Conservation (phyloP, 37 sponge, comb jelly and placozoan genomes). For the Cliona cf. orientalis region DNA sequence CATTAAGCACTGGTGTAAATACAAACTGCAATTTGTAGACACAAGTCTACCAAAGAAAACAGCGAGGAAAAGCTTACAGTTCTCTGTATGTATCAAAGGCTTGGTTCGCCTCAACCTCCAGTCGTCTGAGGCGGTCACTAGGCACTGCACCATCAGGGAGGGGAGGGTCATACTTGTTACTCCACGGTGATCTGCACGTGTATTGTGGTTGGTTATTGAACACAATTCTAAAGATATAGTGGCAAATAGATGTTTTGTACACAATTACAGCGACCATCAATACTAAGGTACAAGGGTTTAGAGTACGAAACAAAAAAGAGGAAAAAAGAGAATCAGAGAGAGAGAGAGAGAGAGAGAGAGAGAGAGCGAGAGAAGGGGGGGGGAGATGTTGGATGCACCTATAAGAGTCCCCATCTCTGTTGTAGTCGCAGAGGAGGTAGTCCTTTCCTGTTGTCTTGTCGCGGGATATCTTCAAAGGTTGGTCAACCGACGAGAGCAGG, state of each 20-base stretch:
- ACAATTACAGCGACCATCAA: background rate
- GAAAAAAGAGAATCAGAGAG: background rate
- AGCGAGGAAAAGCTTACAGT: slow-evolving; percentile 60
- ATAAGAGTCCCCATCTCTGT: slow-evolving; percentile 98
- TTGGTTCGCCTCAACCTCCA: slow-evolving; percentile 95
- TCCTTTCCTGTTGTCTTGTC: slow-evolving; percentile 90
- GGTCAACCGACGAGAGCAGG: slow-evolving; percentile 95
- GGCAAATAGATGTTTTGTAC: background rate
- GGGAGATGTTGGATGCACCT: slow-evolving; percentile 43
- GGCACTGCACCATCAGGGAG: slow-evolving; percentile 91
- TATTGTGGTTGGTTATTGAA: background rate
- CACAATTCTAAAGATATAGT: background rate
- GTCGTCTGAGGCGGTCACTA: slow-evolving; percentile 76
- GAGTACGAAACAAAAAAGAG: background rate
- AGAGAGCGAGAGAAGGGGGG: slow-evolving; percentile 16
- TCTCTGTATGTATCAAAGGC: slow-evolving; percentile 97
- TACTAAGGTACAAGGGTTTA: too few species aligned
- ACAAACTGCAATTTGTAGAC: background rate
- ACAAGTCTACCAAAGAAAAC: background rate
- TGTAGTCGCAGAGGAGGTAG: slow-evolving; percentile 98
- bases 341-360: slow-evolving; percentile 22
- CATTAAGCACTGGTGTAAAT: too few species aligned
- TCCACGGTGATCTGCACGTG: slow-evolving; percentile 89
- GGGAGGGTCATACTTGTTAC: slow-evolving; percentile 93
- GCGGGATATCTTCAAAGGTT: slow-evolving; percentile 91